Evolutionary conservation across 2,113 vertebrate species (phyloP).

Genomic region (Rhagologus leucostigma): DNA sequence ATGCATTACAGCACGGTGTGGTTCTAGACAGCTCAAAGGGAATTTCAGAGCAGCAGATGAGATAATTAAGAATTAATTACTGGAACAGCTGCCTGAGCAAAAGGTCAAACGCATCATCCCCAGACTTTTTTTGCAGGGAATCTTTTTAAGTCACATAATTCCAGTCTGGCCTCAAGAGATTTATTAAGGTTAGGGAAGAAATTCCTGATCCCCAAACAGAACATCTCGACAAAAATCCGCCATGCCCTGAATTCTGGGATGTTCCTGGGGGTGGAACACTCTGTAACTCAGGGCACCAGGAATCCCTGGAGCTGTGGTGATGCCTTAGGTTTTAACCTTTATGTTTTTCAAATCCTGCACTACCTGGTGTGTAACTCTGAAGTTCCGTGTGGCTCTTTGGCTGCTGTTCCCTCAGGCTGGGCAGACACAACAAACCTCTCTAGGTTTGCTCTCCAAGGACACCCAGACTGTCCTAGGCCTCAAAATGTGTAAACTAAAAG

Average conservation of each 20-base stretch:
- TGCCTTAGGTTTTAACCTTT: too few relatives aligned
- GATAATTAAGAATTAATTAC: not conserved
- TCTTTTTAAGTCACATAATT: not conserved
- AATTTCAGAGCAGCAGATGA: not conserved
- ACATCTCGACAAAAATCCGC: accelerated
- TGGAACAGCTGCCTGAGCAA: not conserved
- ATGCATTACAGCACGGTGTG: not conserved
- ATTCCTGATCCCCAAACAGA: not conserved
- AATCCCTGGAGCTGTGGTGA: not conserved
- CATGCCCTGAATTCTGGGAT: accelerated
- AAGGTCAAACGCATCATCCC: not conserved
- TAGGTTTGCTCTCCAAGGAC: too few relatives aligned
- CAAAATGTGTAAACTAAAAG: too few relatives aligned
- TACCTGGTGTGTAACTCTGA: too few relatives aligned
- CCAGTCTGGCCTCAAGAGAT: not conserved
- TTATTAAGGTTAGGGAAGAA: not conserved
- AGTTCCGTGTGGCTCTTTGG: too few relatives aligned
- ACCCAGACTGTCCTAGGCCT: too few relatives aligned
- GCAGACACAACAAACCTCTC: too few relatives aligned
- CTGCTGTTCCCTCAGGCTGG: too few relatives aligned
- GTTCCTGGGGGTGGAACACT: not conserved
- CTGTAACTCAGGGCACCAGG: accelerated
- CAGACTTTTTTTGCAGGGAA: not conserved
- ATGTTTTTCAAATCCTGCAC: too few relatives aligned
- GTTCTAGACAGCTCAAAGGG: not conserved